phyloP scores from a whole-genome alignment of 2,888 invertebrate genomes.

The Latrodectus elegans region DNA sequence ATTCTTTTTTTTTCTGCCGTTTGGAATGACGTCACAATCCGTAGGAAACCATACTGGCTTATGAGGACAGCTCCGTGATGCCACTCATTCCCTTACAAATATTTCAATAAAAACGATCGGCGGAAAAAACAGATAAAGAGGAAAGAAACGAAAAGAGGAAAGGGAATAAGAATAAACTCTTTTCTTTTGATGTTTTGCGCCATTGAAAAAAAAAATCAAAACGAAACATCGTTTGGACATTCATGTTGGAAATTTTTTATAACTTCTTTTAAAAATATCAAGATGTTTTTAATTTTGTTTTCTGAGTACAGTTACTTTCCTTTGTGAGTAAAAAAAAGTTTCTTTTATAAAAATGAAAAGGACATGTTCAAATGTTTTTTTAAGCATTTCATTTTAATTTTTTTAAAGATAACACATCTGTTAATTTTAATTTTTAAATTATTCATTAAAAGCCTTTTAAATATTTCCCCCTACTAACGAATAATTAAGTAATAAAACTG shows the following conservation, averaged over 20 bases:
- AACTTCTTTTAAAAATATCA: background rate
- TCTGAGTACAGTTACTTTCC: background rate
- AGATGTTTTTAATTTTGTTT: background rate
- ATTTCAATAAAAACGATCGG: constrained; percentile 54
- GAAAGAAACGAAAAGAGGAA: constrained; percentile 12
- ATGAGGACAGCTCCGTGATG: constrained; percentile 52
- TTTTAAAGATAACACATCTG: background rate
- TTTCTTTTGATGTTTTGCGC: constrained; percentile 23
- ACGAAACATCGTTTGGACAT: too few species aligned
- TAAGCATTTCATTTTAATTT: constrained; percentile 1
- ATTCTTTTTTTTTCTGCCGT: background rate
- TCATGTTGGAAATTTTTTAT: too few species aligned
- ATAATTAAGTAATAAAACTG: too few species aligned
- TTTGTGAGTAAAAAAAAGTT: background rate
- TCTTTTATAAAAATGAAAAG: background rate
- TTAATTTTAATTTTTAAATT: background rate
- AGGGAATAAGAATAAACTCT: constrained; percentile 11
- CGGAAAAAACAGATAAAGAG: background rate
- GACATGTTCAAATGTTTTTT: background rate
- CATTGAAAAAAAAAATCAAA: background rate
- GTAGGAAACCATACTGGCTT: constrained; percentile 34
- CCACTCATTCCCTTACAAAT: constrained; percentile 47
- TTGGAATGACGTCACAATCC: constrained; percentile 30
- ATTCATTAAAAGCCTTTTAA: background rate
- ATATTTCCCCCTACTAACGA: too few species aligned